These are phyloP conservation scores for Cydia pomonella DNA, from an alignment of 1,140 invertebrate genomes.

Conservation along the genomic window DNA sequence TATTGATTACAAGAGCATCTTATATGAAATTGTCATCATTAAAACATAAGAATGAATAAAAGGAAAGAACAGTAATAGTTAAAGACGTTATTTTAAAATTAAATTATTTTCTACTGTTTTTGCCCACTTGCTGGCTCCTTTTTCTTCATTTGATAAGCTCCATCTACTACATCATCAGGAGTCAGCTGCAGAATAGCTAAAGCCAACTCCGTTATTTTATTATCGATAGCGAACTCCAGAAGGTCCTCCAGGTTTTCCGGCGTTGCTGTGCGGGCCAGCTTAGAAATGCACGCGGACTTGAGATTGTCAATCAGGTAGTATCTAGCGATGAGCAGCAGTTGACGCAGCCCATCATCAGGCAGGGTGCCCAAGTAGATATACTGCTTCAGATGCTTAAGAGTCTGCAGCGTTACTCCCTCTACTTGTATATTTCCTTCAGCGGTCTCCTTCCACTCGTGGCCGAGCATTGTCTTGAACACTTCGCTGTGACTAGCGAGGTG, in stretches of 20 bases:
- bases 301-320: constrained; percentile 51
- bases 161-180: not conserved
- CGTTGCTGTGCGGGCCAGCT: not conserved
- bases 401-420: constrained; percentile 39
- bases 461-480: constrained; percentile 46
- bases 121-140: not conserved
- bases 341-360: constrained; percentile 44
- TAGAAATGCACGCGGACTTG: constrained; percentile 43
- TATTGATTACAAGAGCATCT: too few species aligned
- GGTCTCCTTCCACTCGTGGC: constrained; percentile 46
- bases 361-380: constrained; percentile 48
- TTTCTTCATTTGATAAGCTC: not conserved
- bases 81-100: too few species aligned
- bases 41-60: too few species aligned
- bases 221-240: not conserved
- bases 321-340: constrained; percentile 44
- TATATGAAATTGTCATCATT: too few species aligned
- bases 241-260: not conserved
- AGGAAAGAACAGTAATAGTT: too few species aligned
- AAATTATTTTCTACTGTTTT: not conserved
- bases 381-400: constrained; percentile 46
- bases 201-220: not conserved
- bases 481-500: constrained; percentile 47
- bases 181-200: not conserved
- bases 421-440: constrained; percentile 44